Evolutionary conservation across 2,113 vertebrate genomes (phyloP).

Genomic region (Corynorhinus townsendii): DNA sequence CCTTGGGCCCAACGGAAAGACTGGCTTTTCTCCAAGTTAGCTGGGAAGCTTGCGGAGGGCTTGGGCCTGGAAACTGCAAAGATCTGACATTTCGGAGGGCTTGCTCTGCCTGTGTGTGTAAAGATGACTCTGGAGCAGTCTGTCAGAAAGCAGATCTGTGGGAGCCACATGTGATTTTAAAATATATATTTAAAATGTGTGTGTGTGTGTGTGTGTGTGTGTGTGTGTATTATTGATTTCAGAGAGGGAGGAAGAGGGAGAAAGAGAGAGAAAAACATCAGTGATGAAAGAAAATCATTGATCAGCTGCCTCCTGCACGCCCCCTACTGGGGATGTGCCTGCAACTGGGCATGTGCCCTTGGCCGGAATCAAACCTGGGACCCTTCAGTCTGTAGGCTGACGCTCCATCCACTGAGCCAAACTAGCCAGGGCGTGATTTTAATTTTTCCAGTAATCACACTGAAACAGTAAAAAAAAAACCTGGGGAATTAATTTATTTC

Average conservation of each 20-base stretch:
- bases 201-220: too few species aligned
- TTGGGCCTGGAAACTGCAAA: background rate
- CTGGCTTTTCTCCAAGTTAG: background rate
- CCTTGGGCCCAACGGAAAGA: background rate
- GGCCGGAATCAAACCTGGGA: too few species aligned
- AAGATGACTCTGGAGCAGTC: background rate
- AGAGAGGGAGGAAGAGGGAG: too few species aligned
- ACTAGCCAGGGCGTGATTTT: background rate
- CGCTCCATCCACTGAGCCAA: too few species aligned
- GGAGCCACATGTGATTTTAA: background rate
- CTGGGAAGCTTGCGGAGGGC: background rate
- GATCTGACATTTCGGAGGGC: background rate
- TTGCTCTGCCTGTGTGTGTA: background rate
- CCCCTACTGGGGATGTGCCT: too few species aligned
- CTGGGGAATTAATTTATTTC: slow-evolving; percentile 4
- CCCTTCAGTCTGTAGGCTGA: too few species aligned
- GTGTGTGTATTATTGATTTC: too few species aligned
- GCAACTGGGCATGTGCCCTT: too few species aligned
- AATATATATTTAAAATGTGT: too few species aligned
- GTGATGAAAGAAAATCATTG: too few species aligned
- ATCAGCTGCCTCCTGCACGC: too few species aligned
- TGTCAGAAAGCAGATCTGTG: background rate
- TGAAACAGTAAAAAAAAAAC: background rate
- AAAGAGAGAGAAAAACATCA: too few species aligned
- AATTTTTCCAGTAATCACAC: background rate